Percentiles rank a stretch among this genome's conserved stretches.
These are phyloP conservation scores for Pseudolycoriella hygida DNA, from an alignment of 2,888 invertebrate species.

Conservation along the genomic window DNA sequence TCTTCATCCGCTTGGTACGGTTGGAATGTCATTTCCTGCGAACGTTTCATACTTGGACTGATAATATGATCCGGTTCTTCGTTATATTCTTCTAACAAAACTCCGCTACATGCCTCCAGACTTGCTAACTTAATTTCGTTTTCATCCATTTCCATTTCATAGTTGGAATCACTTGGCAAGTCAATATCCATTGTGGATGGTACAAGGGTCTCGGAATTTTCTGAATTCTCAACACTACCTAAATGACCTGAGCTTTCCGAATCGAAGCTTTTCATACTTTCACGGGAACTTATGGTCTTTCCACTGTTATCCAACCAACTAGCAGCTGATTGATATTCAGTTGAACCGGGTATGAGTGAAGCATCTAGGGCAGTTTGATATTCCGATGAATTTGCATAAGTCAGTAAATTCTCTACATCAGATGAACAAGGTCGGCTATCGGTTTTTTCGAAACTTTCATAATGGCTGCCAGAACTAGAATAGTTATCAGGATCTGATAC, in stretches of 20 bases:
- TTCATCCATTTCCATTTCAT: conserved; percentile 12
- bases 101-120: conserved; percentile 34
- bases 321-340: conserved; percentile 68
- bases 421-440: conserved; percentile 70
- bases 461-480: conserved; percentile 76
- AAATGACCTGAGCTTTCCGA: conserved; percentile 80
- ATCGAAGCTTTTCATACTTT: conserved; percentile 78
- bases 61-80: conserved; percentile 33
- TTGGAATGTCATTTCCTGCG: conserved; percentile 78
- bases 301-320: conserved; percentile 43
- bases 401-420: conserved; percentile 64
- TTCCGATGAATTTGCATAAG: conserved; percentile 61
- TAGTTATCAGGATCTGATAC: conserved; percentile 61
- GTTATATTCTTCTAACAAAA: conserved; percentile 37
- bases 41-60: conserved; percentile 63
- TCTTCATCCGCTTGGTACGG: conserved; percentile 22
- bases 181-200: conserved; percentile 66
- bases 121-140: conserved; percentile 15
- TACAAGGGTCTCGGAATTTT: conserved; percentile 81
- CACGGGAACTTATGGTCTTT: conserved; percentile 51
- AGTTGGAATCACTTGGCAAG: conserved; percentile 9
- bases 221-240: conserved; percentile 78
- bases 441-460: conserved; percentile 71
- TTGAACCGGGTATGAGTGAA: conserved; percentile 36
- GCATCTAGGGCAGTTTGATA: conserved; percentile 73